A percentile compares a stretch with the other conserved stretches of the same genome.
These are phyloP conservation scores for Ciconia nigra DNA, from an alignment of 2,797 vertebrate species.

Conservation along the genomic window DNA sequence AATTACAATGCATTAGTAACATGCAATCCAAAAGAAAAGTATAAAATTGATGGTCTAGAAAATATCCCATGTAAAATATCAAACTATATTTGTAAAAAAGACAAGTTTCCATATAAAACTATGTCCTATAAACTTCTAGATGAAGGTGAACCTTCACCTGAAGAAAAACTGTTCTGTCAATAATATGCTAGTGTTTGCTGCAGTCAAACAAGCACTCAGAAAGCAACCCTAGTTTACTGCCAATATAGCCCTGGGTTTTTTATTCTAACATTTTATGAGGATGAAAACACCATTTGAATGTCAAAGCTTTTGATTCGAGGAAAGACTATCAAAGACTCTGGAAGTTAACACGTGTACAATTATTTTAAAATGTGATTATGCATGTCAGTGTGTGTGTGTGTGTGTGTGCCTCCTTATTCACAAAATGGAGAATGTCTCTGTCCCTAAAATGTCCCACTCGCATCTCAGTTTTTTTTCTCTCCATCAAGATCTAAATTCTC, in stretches of 20 bases:
- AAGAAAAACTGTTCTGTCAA: conserved; percentile 31
- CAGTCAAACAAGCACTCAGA: neutral
- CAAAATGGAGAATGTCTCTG: neutral
- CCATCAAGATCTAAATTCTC: neutral
- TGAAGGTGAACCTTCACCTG: neutral
- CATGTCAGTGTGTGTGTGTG: neutral
- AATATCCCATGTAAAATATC: neutral
- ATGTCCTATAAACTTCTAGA: neutral
- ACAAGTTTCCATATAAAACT: neutral
- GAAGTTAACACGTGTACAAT: neutral
- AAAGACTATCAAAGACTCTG: neutral
- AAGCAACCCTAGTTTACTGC: neutral
- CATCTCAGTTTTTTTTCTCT: neutral
- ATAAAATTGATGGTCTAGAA: conserved; percentile 3
- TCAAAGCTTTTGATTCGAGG: neutral
- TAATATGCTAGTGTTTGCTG: neutral
- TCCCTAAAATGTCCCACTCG: neutral
- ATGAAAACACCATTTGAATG: neutral
- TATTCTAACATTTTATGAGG: neutral
- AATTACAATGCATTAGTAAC: conserved; percentile 7
- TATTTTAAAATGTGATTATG: neutral
- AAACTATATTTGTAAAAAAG: neutral
- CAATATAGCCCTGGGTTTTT: neutral
- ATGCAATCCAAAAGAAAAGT: neutral
- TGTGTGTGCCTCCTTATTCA: neutral